Conservation (phyloP, 2,797 vertebrate genomes). For the Scolopax bukidnonensis region DNA sequence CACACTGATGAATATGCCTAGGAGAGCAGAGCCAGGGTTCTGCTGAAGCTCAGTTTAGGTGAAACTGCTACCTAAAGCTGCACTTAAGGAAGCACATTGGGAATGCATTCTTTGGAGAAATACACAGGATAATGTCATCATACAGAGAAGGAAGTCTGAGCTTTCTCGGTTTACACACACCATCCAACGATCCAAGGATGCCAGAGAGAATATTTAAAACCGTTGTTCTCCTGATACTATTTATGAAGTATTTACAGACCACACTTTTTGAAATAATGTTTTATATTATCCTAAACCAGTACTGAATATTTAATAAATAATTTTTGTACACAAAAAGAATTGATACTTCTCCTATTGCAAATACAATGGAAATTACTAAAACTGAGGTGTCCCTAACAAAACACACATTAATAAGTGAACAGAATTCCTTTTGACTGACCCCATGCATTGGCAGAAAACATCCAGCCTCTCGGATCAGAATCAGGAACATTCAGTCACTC, state of each 20-base stretch:
- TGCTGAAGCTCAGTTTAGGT: background rate
- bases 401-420: background rate
- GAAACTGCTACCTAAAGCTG: background rate
- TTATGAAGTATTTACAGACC: background rate
- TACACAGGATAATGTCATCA: background rate
- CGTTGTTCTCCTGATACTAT: background rate
- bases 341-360: background rate
- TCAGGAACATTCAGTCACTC: background rate
- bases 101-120: background rate
- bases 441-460: background rate
- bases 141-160: background rate
- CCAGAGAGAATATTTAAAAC: background rate
- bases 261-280: background rate
- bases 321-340: background rate
- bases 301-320: background rate
- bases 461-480: background rate
- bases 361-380: background rate
- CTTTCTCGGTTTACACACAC: background rate
- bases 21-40: background rate
- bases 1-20: background rate
- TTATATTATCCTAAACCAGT: background rate
- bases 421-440: background rate
- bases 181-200: background rate
- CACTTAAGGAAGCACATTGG: fast-evolving
- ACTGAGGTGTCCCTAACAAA: background rate